phyloP scores from a whole-genome alignment of 2,113 vertebrate species.

The Phylloscopus trochilus region DNA sequence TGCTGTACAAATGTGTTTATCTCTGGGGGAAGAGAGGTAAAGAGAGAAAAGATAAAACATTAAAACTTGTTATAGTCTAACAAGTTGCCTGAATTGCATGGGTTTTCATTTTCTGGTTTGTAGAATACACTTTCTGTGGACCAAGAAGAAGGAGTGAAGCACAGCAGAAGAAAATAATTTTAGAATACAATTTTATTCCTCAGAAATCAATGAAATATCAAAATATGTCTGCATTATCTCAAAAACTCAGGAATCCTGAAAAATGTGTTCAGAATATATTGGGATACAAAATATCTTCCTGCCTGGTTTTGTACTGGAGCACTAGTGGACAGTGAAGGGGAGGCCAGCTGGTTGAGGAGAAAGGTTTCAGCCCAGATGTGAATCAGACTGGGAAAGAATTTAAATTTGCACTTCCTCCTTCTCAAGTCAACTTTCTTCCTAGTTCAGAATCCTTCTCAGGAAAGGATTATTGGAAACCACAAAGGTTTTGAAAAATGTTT shows the following conservation, averaged over 20 bases:
- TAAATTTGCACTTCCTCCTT: background rate
- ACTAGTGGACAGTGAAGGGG: background rate
- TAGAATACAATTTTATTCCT: background rate
- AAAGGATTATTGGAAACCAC: background rate
- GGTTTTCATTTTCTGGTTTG: background rate
- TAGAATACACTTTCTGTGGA: background rate
- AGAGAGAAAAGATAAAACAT: background rate
- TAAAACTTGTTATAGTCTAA: background rate
- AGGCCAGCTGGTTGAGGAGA: background rate
- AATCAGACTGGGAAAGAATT: background rate
- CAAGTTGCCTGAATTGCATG: background rate
- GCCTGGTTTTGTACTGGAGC: background rate
- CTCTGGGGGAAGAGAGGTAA: background rate
- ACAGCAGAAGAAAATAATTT: background rate
- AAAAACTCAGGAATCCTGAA: background rate
- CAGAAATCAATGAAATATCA: background rate
- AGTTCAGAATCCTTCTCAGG: background rate
- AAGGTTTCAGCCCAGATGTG: background rate
- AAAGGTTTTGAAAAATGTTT: background rate
- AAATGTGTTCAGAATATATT: background rate
- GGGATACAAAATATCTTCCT: background rate
- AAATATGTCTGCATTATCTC: background rate
- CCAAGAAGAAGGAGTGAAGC: background rate
- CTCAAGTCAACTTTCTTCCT: background rate
- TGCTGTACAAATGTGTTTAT: background rate